phyloP scores from a whole-genome alignment of 2,797 vertebrate species.

The Rousettus madagascariensis region DNA sequence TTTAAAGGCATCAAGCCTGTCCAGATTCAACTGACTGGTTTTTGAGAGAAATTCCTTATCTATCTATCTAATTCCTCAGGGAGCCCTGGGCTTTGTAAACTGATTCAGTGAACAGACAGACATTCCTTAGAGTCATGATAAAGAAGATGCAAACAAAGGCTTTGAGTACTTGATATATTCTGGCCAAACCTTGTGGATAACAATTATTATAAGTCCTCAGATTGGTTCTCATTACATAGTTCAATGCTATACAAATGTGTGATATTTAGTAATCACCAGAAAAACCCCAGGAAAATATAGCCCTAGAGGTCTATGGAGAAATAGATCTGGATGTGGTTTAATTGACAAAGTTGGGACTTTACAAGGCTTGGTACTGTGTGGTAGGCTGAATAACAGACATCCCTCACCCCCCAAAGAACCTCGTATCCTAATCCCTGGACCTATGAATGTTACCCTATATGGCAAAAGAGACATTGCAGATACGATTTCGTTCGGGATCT shows the following conservation, averaged over 20 bases:
- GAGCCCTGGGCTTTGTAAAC: not conserved
- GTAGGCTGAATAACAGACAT: not conserved
- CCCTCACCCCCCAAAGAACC: too few species aligned
- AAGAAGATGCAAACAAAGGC: not conserved
- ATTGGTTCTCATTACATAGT: too few species aligned
- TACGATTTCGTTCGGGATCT: not conserved
- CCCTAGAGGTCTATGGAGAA: not conserved
- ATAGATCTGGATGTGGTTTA: not conserved
- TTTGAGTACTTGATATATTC: not conserved
- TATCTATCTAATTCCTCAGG: not conserved
- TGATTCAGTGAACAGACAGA: not conserved
- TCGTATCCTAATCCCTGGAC: too few species aligned
- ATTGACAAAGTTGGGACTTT: not conserved
- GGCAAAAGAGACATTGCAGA: not conserved
- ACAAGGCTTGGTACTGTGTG: not conserved
- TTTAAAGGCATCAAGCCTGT: not conserved
- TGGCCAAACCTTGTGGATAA: not conserved
- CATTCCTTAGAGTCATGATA: not conserved
- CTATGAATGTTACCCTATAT: not conserved
- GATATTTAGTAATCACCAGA: not conserved
- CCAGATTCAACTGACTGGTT: not conserved
- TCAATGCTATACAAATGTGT: not conserved
- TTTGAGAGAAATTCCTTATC: not conserved
- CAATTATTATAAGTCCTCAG: not conserved
- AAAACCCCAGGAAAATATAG: not conserved